Evolutionary conservation across 2,113 vertebrate species (phyloP).

Genomic region (Pardalotus punctatus): DNA sequence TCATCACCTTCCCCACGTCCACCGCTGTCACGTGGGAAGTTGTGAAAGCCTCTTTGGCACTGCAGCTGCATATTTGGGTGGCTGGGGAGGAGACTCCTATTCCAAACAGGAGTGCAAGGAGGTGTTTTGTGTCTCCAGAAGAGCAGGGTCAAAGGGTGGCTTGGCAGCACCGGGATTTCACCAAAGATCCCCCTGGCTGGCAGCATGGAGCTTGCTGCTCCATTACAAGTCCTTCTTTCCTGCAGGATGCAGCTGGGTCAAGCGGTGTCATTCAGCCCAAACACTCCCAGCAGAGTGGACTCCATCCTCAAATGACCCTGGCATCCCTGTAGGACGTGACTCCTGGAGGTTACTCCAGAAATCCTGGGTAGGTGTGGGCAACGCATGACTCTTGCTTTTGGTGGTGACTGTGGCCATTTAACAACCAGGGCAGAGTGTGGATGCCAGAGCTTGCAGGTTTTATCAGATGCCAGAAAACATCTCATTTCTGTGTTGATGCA

Average conservation of each 20-base stretch:
- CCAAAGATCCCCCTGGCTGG: background rate
- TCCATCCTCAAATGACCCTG: background rate
- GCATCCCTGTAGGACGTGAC: background rate
- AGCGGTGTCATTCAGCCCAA: background rate
- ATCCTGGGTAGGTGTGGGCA: background rate
- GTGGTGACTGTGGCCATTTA: background rate
- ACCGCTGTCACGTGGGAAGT: background rate
- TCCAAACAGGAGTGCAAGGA: background rate
- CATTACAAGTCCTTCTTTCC: background rate
- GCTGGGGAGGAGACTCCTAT: background rate
- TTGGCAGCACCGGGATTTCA: background rate
- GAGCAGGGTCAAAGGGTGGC: background rate
- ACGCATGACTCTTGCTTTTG: background rate
- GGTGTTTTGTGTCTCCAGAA: background rate
- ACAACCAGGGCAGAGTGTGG: background rate
- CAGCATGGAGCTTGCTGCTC: background rate
- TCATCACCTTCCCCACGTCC: background rate
- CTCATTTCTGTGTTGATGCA: background rate
- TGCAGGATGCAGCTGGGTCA: background rate
- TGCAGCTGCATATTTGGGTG: background rate
- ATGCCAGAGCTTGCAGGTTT: background rate
- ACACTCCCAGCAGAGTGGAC: background rate
- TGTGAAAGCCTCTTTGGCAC: slow-evolving; percentile 7
- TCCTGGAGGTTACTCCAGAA: background rate
- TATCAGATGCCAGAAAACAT: background rate